Evolutionary conservation across 2,888 invertebrate genomes (phyloP).

Genomic region (Pammene aurita): DNA sequence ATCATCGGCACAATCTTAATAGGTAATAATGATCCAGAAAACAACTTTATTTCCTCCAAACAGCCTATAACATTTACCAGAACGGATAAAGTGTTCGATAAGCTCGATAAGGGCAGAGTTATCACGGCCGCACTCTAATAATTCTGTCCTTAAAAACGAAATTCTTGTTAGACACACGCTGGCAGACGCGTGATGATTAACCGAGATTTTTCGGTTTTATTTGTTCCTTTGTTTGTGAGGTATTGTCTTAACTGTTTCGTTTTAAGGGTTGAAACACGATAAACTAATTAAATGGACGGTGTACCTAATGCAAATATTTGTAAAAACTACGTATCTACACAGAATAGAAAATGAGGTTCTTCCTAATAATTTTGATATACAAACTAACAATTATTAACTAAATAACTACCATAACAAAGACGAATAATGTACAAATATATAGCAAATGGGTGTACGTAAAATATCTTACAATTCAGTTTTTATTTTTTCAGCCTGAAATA

Average conservation of each 20-base stretch:
- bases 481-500: too few species aligned
- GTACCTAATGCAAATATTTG: too few species aligned
- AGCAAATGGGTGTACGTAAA: too few species aligned
- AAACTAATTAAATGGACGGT: neutral
- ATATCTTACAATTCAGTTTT: too few species aligned
- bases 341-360: too few species aligned
- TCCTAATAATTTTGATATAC: too few species aligned
- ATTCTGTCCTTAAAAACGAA: conserved; percentile 61
- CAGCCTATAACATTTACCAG: conserved; percentile 41
- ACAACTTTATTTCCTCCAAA: conserved; percentile 39
- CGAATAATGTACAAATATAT: too few species aligned
- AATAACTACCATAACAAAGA: too few species aligned
- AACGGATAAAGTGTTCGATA: conserved; percentile 37
- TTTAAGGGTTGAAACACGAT: conserved; percentile 57
- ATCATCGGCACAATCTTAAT: conserved; percentile 30
- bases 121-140: conserved; percentile 53
- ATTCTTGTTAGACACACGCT: conserved; percentile 64
- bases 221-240: conserved; percentile 52
- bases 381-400: too few species aligned
- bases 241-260: conserved; percentile 75
- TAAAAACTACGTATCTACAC: too few species aligned
- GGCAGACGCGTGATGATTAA: conserved; percentile 69
- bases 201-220: conserved; percentile 48
- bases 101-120: conserved; percentile 32
- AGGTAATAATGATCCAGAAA: conserved; percentile 41